Conservation (phyloP, 2,797 vertebrate genomes). For the Eremophila alpestris region DNA sequence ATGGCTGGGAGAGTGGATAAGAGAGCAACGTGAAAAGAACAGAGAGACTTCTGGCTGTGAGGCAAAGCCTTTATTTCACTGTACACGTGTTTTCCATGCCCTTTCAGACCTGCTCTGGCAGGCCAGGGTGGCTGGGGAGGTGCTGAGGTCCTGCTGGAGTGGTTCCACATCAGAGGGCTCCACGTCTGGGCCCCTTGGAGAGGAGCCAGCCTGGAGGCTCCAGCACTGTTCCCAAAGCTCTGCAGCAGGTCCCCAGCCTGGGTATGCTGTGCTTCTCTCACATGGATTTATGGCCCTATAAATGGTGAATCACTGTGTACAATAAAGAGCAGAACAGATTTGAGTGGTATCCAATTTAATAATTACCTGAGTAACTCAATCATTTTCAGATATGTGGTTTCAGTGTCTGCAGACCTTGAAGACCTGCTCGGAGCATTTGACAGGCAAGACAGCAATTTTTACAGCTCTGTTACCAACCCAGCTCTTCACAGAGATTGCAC, state of each 20-base stretch:
- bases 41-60: neutral
- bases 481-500: neutral
- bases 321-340: slow-evolving; percentile 60
- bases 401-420: slow-evolving; percentile 27
- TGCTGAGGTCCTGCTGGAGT: neutral
- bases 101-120: neutral
- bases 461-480: neutral
- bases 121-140: neutral
- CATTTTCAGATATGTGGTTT: slow-evolving; percentile 63
- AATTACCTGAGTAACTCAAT: slow-evolving; percentile 71
- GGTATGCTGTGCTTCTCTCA: neutral
- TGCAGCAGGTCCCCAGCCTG: neutral
- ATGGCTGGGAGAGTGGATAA: neutral
- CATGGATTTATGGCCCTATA: slow-evolving; percentile 62
- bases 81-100: neutral
- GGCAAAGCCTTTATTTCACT: neutral
- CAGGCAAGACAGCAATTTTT: neutral
- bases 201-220: neutral
- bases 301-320: slow-evolving; percentile 59
- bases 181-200: neutral
- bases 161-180: neutral
- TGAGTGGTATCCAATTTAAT: slow-evolving; percentile 71
- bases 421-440: neutral
- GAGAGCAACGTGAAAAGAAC: neutral
- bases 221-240: neutral